Percentiles rank a stretch among this genome's conserved stretches.
These are phyloP conservation scores for Spodoptera frugiperda DNA, from an alignment of 1,140 invertebrate genomes.

Conservation along the genomic window DNA sequence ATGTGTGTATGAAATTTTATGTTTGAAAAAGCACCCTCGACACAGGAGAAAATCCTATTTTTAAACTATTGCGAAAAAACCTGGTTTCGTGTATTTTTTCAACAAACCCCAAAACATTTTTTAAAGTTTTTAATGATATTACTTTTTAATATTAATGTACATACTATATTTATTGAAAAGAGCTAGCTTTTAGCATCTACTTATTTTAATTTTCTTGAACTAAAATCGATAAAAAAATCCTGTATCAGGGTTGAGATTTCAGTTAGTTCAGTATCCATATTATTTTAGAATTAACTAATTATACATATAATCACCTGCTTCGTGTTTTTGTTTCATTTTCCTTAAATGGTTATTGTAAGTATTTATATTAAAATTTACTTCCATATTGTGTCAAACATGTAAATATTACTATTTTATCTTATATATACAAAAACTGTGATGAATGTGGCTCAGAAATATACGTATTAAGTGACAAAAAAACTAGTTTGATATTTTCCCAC, in stretches of 20 bases:
- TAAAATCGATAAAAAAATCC: constrained; percentile 10
- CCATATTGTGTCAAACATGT: constrained; percentile 60
- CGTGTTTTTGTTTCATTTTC: neutral
- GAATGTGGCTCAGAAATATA: constrained; percentile 80
- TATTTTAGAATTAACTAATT: neutral
- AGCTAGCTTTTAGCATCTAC: neutral
- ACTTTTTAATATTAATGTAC: too few relatives aligned
- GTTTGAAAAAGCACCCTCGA: too few relatives aligned
- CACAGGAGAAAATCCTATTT: too few relatives aligned
- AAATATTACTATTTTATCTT: constrained; percentile 48
- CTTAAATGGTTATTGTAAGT: neutral
- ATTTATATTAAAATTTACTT: constrained; percentile 15
- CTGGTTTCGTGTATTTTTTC: too few relatives aligned
- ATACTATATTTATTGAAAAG: neutral
- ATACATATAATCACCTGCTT: neutral
- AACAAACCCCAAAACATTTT: too few relatives aligned
- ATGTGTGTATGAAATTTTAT: too few relatives aligned
- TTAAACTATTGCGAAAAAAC: too few relatives aligned
- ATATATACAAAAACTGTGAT: constrained; percentile 80
- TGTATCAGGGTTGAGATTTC: constrained; percentile 35
- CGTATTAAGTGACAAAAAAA: constrained; percentile 55
- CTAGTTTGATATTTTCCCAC: constrained; percentile 29
- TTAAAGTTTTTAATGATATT: too few relatives aligned
- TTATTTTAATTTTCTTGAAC: neutral
- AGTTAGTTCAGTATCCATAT: neutral